A percentile compares a stretch with the other conserved stretches of the same genome.
Evolutionary conservation across 2,888 invertebrate species (phyloP).

Genomic region (Trichacis sp.): DNA sequence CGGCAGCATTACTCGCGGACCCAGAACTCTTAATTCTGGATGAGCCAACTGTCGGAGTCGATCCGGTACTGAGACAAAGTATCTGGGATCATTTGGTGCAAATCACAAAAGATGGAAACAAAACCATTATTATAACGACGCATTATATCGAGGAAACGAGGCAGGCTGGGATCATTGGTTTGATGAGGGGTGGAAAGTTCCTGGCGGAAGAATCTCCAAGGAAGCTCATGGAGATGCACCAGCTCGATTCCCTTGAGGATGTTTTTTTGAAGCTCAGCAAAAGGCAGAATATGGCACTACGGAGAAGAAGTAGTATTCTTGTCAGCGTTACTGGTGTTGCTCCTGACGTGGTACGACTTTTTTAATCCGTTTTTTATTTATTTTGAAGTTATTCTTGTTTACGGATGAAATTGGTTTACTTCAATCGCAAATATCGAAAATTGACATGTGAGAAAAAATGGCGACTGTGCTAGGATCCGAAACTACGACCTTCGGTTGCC

Average conservation of each 20-base stretch:
- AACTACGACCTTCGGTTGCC: too few relatives aligned
- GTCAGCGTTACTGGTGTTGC: constrained; percentile 74
- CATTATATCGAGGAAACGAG: constrained; percentile 90
- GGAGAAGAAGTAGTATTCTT: constrained; percentile 83
- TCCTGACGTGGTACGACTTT: constrained; percentile 2
- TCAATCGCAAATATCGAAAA: too few relatives aligned
- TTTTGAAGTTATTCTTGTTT: too few relatives aligned
- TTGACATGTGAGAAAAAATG: too few relatives aligned
- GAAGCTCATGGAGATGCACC: constrained; percentile 79
- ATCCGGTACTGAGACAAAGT: constrained; percentile 86
- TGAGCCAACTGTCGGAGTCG: constrained; percentile 94
- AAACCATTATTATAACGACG: constrained; percentile 87
- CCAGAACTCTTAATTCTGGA: constrained; percentile 92
- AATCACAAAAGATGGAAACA: constrained; percentile 79
- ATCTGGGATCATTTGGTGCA: constrained; percentile 89
- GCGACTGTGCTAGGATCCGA: too few relatives aligned
- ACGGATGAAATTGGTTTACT: too few relatives aligned
- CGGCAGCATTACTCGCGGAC: constrained; percentile 88
- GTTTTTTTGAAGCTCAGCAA: constrained; percentile 86
- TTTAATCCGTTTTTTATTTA: not conserved
- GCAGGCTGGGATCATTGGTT: constrained; percentile 84
- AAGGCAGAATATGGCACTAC: constrained; percentile 84
- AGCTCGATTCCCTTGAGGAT: constrained; percentile 81
- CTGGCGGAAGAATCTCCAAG: constrained; percentile 86
- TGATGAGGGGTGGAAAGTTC: constrained; percentile 86